Evolutionary conservation across 2,113 vertebrate genomes (phyloP).

Genomic region (Pseudonaja textilis): DNA sequence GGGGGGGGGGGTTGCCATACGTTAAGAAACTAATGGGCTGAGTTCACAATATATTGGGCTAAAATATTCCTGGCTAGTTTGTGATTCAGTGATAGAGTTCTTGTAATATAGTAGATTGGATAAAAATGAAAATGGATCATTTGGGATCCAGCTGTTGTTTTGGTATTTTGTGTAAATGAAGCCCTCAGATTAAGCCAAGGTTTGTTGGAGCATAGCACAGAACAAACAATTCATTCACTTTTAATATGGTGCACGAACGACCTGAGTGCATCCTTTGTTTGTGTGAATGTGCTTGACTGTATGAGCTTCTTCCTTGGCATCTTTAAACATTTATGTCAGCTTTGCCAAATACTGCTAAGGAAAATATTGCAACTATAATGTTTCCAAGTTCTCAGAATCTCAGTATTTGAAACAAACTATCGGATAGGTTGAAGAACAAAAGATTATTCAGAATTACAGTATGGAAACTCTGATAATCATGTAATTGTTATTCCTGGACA

Average conservation of each 20-base stretch:
- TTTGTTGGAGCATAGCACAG: background rate
- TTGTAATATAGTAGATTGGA: background rate
- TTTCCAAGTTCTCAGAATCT: background rate
- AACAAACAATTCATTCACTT: background rate
- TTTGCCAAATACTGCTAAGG: background rate
- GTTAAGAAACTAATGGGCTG: background rate
- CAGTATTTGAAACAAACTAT: background rate
- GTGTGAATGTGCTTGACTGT: background rate
- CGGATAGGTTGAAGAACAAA: constrained; percentile 16
- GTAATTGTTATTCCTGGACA: constrained; percentile 12
- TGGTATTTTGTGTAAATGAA: background rate
- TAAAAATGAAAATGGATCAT: background rate
- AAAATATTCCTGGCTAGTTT: background rate
- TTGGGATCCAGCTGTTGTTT: background rate
- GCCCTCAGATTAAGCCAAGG: background rate
- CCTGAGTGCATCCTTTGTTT: background rate
- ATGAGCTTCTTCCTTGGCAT: background rate
- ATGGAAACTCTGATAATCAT: constrained; percentile 4
- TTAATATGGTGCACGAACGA: background rate
- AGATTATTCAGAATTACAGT: background rate
- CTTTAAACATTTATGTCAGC: background rate
- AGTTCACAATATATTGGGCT: background rate
- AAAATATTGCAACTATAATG: background rate
- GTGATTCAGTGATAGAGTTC: background rate
- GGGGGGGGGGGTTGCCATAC: background rate